A percentile compares a stretch with the other conserved stretches of the same genome.
Conservation (phyloP, 92 coral and sea anemone genomes). For the Metridium senile region DNA sequence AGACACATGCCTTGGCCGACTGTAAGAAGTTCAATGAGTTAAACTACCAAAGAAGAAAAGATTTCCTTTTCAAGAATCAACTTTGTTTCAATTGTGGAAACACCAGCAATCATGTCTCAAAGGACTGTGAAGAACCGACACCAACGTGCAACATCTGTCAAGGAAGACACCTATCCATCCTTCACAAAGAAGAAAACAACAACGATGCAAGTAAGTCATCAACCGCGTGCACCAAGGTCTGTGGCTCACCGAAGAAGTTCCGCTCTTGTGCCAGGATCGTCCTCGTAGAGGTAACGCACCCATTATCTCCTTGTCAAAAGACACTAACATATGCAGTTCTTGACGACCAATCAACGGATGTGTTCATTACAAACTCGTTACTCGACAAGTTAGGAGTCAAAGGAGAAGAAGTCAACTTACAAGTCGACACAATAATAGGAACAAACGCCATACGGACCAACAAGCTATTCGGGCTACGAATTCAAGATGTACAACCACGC, state of each 20-base stretch:
- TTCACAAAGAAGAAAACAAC: constrained; percentile 32
- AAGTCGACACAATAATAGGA: constrained; percentile 54
- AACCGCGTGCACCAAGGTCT: constrained; percentile 56
- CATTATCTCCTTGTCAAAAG: constrained; percentile 16
- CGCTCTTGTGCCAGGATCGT: constrained; percentile 61
- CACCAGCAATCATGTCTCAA: not conserved
- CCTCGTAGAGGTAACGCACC: constrained; percentile 43
- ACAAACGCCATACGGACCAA: constrained; percentile 33
- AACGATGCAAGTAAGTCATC: constrained; percentile 3
- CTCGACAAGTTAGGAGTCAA: constrained; percentile 24
- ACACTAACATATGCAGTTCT: constrained; percentile 36
- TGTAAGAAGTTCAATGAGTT: too few relatives aligned
- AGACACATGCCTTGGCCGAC: too few relatives aligned
- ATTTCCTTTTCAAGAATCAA: too few relatives aligned
- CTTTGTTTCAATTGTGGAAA: not conserved
- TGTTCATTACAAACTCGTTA: constrained; percentile 39
- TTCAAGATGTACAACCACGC: constrained; percentile 43
- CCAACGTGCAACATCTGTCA: constrained; percentile 37
- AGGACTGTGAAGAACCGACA: not conserved
- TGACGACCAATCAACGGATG: constrained; percentile 55
- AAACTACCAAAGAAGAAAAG: too few relatives aligned
- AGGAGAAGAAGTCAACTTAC: constrained; percentile 35
- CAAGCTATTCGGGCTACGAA: constrained; percentile 35
- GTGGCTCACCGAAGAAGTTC: constrained; percentile 17
- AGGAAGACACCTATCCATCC: constrained; percentile 38